phyloP scores from a whole-genome alignment of 2,113 vertebrate species.

The Opisthocomus hoazin region DNA sequence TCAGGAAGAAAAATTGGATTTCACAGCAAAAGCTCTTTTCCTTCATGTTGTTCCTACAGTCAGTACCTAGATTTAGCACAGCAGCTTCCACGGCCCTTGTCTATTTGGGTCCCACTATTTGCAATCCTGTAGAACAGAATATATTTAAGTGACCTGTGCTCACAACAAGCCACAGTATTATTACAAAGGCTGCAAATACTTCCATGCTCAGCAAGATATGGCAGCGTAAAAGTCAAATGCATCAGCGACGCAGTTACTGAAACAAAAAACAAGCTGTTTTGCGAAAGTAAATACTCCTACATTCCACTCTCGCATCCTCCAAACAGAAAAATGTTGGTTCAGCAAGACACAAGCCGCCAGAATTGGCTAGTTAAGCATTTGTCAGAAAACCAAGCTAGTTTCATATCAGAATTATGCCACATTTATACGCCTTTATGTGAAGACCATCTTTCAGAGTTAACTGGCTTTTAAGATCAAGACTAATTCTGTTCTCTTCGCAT shows the following conservation, averaged over 20 bases:
- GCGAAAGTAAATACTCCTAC: constrained; percentile 39
- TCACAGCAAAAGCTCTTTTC: background rate
- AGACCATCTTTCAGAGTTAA: background rate
- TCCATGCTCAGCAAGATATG: background rate
- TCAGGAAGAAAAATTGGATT: background rate
- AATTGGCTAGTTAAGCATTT: background rate
- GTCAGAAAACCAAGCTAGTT: background rate
- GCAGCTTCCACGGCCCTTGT: background rate
- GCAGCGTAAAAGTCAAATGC: background rate
- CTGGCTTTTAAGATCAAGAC: background rate
- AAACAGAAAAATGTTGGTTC: constrained; percentile 34
- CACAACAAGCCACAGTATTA: background rate
- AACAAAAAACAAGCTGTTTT: constrained; percentile 26
- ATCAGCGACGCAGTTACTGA: background rate
- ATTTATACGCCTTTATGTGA: background rate
- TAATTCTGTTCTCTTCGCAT: background rate
- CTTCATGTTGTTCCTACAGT: background rate
- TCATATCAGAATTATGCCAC: background rate
- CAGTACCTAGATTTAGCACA: background rate
- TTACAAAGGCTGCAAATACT: background rate
- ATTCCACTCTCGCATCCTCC: constrained; percentile 18
- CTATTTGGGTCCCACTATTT: background rate
- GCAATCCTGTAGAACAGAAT: background rate
- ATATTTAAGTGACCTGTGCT: background rate
- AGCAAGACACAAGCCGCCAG: background rate